Evolutionary conservation across 2,888 invertebrate genomes (phyloP).

Genomic region (Drosophila kuntzei): DNA sequence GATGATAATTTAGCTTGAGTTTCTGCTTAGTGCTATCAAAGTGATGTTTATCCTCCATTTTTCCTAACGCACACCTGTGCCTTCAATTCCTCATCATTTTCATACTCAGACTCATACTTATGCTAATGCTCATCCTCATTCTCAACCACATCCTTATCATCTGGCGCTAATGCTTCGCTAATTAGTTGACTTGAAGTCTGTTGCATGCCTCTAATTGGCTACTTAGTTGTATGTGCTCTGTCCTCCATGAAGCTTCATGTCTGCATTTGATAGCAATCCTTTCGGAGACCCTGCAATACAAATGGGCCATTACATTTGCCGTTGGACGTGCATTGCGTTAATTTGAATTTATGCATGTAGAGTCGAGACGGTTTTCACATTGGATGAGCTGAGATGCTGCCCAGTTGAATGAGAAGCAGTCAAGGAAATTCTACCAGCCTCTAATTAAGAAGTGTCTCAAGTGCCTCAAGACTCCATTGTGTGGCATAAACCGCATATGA

Average conservation of each 20-base stretch:
- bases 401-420: constrained; percentile 12
- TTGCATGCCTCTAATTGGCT: constrained; percentile 55
- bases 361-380: constrained; percentile 5
- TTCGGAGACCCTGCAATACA: constrained; percentile 24
- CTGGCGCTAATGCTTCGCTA: constrained; percentile 44
- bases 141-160: constrained; percentile 7
- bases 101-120: background rate
- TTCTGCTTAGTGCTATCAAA: background rate
- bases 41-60: too few species aligned
- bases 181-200: constrained; percentile 44
- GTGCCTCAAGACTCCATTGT: constrained; percentile 29
- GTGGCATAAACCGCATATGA: background rate
- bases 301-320: constrained; percentile 49
- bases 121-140: background rate
- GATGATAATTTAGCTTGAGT: background rate
- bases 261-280: constrained; percentile 39
- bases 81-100: background rate
- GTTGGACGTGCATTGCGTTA: constrained; percentile 30
- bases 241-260: background rate
- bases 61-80: background rate
- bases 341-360: constrained; percentile 42
- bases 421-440: constrained; percentile 29
- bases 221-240: constrained; percentile 31
- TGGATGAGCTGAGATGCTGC: constrained; percentile 1
- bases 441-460: constrained; percentile 58